Evolutionary conservation across 2,113 vertebrate species (phyloP).

Genomic region (Megalops atlanticus): DNA sequence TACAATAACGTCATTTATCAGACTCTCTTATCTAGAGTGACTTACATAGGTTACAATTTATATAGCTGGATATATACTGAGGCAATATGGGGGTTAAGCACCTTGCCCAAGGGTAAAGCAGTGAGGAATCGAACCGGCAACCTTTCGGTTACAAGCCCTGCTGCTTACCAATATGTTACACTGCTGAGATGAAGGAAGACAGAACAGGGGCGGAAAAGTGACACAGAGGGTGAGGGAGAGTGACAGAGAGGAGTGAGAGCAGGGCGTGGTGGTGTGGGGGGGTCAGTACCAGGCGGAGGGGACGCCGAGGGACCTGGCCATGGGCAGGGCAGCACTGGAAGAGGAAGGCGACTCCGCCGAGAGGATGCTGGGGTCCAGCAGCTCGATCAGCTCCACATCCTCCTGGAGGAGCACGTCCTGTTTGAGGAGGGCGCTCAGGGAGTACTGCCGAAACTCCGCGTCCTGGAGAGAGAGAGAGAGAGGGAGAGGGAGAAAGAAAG

Average conservation of each 20-base stretch:
- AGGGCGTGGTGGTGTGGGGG: conserved; percentile 42
- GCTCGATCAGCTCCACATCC: conserved; percentile 96
- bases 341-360: conserved; percentile 81
- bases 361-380: conserved; percentile 93
- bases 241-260: not conserved
- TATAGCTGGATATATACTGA: too few relatives aligned
- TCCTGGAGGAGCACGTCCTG: conserved; percentile 97
- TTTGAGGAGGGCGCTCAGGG: conserved; percentile 86
- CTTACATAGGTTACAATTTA: too few relatives aligned
- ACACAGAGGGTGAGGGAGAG: not conserved
- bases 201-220: too few relatives aligned
- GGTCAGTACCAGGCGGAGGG: conserved; percentile 85
- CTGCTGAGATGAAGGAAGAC: too few relatives aligned
- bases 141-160: too few relatives aligned
- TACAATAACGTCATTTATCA: too few relatives aligned
- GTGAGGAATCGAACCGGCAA: too few relatives aligned
- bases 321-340: conserved; percentile 77
- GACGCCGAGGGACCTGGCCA: conserved; percentile 79
- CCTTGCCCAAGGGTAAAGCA: too few relatives aligned
- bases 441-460: conserved; percentile 84
- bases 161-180: too few relatives aligned
- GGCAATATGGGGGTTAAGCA: too few relatives aligned
- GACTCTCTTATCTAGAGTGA: too few relatives aligned
- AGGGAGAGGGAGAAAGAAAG: too few relatives aligned
- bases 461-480: conserved; percentile 77